Conservation (phyloP, 2,888 invertebrate genomes). For the Taphrorychus bicolor region DNA sequence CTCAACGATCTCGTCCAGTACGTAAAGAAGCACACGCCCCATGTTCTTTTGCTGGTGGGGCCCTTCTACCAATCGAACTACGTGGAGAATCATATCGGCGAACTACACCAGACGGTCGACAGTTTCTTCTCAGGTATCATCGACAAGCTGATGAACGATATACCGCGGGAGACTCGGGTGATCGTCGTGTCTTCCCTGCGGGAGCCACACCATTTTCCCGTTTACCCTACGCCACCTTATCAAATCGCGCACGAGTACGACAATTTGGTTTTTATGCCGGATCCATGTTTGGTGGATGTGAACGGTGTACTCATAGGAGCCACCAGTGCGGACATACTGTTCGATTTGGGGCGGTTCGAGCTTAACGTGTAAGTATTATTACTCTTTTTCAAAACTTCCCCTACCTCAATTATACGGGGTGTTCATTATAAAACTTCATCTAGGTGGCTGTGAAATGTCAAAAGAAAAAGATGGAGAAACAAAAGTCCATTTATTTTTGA, state of each 20-base stretch:
- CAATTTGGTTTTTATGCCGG: constrained; percentile 75
- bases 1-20: constrained; percentile 76
- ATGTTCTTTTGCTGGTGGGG: constrained; percentile 82
- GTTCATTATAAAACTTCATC: too few relatives aligned
- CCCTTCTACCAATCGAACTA: constrained; percentile 79
- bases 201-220: constrained; percentile 79
- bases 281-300: constrained; percentile 81
- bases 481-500: too few relatives aligned
- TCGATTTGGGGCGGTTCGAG: constrained; percentile 83
- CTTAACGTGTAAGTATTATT: constrained; percentile 1
- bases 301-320: constrained; percentile 79
- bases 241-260: constrained; percentile 63
- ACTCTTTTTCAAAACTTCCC: not conserved
- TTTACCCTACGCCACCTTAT: constrained; percentile 87
- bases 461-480: too few relatives aligned
- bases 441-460: too few relatives aligned
- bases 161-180: constrained; percentile 55
- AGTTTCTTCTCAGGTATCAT: constrained; percentile 77
- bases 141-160: constrained; percentile 64
- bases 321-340: constrained; percentile 83
- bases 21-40: constrained; percentile 73
- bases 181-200: constrained; percentile 74
- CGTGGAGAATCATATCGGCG: constrained; percentile 65
- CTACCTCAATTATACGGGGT: too few relatives aligned
- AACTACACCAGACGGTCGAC: constrained; percentile 73